phyloP scores from a whole-genome alignment of 2,797 vertebrate genomes.

The Acridotheres tristis region DNA sequence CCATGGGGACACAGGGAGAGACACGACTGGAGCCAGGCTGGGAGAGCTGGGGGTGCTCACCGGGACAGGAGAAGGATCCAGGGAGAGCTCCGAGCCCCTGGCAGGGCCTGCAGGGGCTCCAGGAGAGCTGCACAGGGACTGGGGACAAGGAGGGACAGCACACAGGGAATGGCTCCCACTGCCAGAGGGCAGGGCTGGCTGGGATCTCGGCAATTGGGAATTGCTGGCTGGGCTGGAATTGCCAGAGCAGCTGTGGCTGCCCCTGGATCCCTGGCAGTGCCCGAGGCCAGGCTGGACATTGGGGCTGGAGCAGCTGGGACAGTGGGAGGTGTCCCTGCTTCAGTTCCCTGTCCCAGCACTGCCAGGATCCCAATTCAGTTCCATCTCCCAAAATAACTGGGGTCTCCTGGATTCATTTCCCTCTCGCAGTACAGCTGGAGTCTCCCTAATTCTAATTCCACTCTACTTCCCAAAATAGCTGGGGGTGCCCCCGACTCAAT shows the following conservation, averaged over 20 bases:
- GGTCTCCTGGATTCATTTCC: neutral
- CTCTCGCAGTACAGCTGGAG: neutral
- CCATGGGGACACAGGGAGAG: neutral
- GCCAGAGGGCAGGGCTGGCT: no score
- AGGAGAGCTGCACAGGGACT: neutral
- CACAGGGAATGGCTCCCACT: no score
- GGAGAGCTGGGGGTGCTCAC: accelerated
- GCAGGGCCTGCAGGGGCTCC: neutral
- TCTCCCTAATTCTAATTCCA: neutral
- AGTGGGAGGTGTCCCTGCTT: neutral
- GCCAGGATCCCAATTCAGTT: no score
- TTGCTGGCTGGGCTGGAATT: neutral
- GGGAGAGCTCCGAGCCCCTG: neutral
- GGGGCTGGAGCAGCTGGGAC: neutral
- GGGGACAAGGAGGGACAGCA: neutral
- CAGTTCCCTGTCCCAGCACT: neutral
- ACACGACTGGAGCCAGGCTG: neutral
- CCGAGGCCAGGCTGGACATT: neutral
- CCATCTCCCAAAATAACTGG: neutral
- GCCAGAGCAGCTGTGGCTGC: neutral
- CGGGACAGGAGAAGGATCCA: neutral
- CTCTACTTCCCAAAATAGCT: neutral
- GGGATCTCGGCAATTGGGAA: no score
- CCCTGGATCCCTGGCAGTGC: neutral
- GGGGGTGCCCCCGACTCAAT: neutral